Evolutionary conservation across 2,113 vertebrate species (phyloP).

Genomic region (Hemiscyllium ocellatum): DNA sequence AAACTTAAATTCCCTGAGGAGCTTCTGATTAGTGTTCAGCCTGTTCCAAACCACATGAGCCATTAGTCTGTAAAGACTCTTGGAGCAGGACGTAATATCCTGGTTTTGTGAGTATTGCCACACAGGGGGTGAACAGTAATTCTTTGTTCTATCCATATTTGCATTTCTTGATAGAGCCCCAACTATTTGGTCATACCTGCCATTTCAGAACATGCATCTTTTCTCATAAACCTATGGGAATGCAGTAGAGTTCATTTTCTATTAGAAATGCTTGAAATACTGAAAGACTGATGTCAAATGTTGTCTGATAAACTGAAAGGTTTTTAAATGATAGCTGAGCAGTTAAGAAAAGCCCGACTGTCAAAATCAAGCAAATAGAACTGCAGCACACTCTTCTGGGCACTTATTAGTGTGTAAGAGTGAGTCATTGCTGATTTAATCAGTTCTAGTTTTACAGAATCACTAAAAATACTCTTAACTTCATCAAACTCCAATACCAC

Average conservation of each 20-base stretch:
- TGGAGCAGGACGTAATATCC: background rate
- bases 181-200: background rate
- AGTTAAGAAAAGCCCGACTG: background rate
- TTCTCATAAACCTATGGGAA: background rate
- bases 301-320: background rate
- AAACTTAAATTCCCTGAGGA: background rate
- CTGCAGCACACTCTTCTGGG: slow-evolving; percentile 32
- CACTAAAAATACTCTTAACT: background rate
- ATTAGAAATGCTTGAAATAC: background rate
- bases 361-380: background rate
- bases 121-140: background rate
- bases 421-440: background rate
- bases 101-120: background rate
- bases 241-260: background rate
- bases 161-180: background rate
- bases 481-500: background rate
- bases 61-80: background rate
- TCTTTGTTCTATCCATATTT: background rate
- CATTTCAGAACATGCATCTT: background rate
- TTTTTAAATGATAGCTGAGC: background rate
- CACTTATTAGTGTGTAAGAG: background rate
- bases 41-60: background rate
- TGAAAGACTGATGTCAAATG: background rate
- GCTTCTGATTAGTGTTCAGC: background rate
- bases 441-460: background rate